Evolutionary conservation across 2,888 invertebrate species (phyloP).

Genomic region (Sisyra nigra): DNA sequence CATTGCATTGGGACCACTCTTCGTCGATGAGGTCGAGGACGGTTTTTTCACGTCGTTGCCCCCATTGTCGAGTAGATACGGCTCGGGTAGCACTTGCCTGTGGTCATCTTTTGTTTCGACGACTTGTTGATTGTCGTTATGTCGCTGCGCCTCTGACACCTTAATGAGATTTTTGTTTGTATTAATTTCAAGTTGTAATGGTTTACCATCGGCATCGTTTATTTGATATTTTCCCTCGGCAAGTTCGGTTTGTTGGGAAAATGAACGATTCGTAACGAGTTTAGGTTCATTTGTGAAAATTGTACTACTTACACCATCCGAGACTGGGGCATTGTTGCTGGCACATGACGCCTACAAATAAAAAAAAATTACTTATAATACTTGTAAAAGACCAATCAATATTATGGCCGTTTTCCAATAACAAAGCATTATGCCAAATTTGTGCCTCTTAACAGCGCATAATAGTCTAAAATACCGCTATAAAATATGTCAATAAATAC

Average conservation of each 20-base stretch:
- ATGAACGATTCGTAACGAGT: constrained; percentile 9
- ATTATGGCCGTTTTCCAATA: no score
- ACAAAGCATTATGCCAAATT: no score
- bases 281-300: background rate
- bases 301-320: constrained; percentile 1
- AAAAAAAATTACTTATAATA: background rate
- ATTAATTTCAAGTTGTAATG: constrained; percentile 3
- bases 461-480: no score
- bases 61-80: constrained; percentile 9
- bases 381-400: background rate
- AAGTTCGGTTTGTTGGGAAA: constrained; percentile 12
- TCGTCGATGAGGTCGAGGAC: constrained; percentile 10
- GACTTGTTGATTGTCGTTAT: constrained; percentile 4
- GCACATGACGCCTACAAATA: background rate
- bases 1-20: constrained; percentile 9
- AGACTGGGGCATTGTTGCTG: background rate
- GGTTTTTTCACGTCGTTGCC: constrained; percentile 7
- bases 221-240: constrained; percentile 11
- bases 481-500: background rate
- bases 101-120: constrained; percentile 10
- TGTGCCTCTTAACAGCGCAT: background rate
- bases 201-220: constrained; percentile 8
- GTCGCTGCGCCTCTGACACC: background rate
- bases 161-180: constrained; percentile 2
- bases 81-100: constrained; percentile 10